Base-by-base conservation (phyloP, 2,113 vertebrate species). In the Apeltes quadracus region DNA sequence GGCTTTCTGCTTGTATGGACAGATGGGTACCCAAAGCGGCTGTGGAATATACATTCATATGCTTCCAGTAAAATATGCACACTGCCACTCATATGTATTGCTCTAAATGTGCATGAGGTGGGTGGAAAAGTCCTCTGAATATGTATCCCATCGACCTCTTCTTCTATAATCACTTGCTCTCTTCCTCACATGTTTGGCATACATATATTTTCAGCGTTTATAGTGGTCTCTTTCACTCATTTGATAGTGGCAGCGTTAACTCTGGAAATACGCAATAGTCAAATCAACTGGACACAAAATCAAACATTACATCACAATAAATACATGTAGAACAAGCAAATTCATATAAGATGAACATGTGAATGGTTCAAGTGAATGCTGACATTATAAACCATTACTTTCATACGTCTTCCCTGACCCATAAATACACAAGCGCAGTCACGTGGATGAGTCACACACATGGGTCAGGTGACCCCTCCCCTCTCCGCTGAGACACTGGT, bases 1-100 rank as follows among this genome's bases (percentile, higher is more conserved):
- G 61, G 70, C 72, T 80, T 34, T 39, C 53, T 88, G 69, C 89
- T 84, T 85, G 69, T 74, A 88, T 72, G 77, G 73, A 65, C 75
- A 76, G 70, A 87, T 62, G 55, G 76, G 65, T 72, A 58, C 55
- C 32, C 46, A 77, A 82, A 91, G 79, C 87, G 82, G 63, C 75
- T 86, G 46, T 43, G 70, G 61, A 89, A 89, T 67, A 36, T 89
- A 90, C 85, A 86, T 90, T 90, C 84, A 86, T 89, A 81, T 86
- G 88, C 83, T 84, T 73, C 84, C 82, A 56, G 68, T 88, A 84
- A 90, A 91, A 90, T 87, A 90, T 88, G 76, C 82, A 86, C 74
- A 78, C 34, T 70, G 75, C 83, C 81, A 77, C 79, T 83, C 70
- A 69, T 75, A 81, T 67, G 54, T 87, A 88, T 83, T 61, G 50